Evolutionary conservation across 2,113 vertebrate species (phyloP), one percentile per base, ranked within the genome.

Genomic region (Anas platyrhynchos): DNA sequence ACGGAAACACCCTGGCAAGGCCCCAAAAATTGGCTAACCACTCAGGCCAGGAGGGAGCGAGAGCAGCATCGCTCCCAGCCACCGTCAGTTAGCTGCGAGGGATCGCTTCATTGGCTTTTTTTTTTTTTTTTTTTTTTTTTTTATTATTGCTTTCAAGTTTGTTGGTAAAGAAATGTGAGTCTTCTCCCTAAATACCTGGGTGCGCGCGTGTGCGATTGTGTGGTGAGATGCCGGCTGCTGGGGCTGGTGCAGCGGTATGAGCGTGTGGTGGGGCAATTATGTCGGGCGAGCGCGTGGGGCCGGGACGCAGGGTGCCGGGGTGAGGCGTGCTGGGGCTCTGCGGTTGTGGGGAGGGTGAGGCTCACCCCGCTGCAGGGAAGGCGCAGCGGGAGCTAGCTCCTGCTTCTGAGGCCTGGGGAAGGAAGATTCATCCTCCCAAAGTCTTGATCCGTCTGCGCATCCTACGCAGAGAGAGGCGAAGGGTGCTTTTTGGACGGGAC

Each of bases 391-490:
- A 43, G 62, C 61, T 54, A 23, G 55, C 55, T 74, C 83, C 62
- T 61, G 58, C 68, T 76, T 29, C 74, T 0, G 7, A 80, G 74
- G 34, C 66, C 23, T 0, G 0, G 46, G 43, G 69, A 90, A 41
- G 52, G 75, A 91, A 22, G n/a, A 7, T 48, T 36, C 29, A 5
- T 77, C 22, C 23, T 88, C 43, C n/a, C 12, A 20, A 8, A 2
- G 5, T 48, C 84, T 65, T 27, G 36, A 23, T 50, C 59, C 6
- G 2, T 55, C 36, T 17, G 7, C 36, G 25, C 22, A 10, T 69
- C 86, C 73, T n/a, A 11, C 29, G 5, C 0, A 1, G 66, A 69
- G n/a, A 12, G 9, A 6, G 23, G 10, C 1, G 1, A 63, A 50
- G 25, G 58, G 62, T 18, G 59, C 34, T 55, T 9, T 52, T 61